Conservation (phyloP, 2,797 vertebrate species). For the Dromococcyx pavoninus region DNA sequence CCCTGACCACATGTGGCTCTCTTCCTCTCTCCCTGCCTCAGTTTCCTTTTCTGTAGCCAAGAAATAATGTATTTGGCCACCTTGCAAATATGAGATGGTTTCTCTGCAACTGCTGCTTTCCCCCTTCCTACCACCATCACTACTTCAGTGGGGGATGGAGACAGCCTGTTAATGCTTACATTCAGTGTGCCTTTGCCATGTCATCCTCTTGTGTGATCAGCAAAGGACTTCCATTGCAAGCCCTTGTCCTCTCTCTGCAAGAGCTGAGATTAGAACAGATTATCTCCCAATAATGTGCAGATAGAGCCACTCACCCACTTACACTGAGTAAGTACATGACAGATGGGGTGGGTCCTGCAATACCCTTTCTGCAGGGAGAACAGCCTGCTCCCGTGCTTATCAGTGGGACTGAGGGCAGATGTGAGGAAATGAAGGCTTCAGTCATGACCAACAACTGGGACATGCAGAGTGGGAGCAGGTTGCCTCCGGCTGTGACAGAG, state of each 20-base stretch:
- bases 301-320: background rate
- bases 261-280: background rate
- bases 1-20: background rate
- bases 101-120: background rate
- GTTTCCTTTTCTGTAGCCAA: background rate
- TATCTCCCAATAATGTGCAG: background rate
- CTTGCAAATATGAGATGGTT: background rate
- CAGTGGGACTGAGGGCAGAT: rapidly evolving
- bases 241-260: background rate
- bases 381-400: rapidly evolving
- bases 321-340: background rate
- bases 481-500: background rate
- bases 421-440: rapidly evolving
- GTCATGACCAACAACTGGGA: background rate
- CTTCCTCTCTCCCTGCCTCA: background rate
- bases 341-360: background rate
- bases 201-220: background rate
- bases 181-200: background rate
- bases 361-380: background rate
- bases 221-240: background rate
- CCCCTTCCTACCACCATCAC: background rate
- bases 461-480: background rate
- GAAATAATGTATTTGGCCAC: rapidly evolving
- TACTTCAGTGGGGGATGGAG: background rate
- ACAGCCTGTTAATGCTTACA: background rate